Evolutionary conservation across 64 coral and sea anemone genomes (phyloP), one percentile per base, ranked within the genome.

Genomic region (Montipora efflorescens): DNA sequence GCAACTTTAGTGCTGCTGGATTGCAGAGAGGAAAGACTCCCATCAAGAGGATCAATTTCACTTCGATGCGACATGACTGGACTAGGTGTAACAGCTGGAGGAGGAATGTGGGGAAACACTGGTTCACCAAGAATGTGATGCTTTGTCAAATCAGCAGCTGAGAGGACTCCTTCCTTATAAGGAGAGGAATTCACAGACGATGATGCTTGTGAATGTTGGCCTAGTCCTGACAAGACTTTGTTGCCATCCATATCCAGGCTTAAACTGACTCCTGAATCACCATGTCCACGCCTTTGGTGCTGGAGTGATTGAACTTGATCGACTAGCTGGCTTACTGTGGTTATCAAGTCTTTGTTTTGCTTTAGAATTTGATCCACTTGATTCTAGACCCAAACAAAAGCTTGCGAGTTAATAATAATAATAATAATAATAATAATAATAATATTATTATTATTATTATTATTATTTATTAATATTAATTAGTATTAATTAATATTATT

Each of bases 271-370:
- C 87, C 87, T 28, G 87, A 89, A n/a, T 89, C 87, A 44, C 50
- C 76, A 59, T 23, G 87, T 1, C 87, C 72, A 19, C 47, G 92
- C 59, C 67, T 70, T 88, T 93, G 92, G n/a, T 76, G 53, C 12
- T 88, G 92, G 2, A 93, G 55, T 12, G 84, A 45, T 20, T 93
- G 92, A 70, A 93, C 92, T 74, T 93, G 92, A n/a, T 76, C 82
- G 47, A 93, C 92, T 3, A 93, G 62, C 23, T 93, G 92, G 10
- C 76, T 85, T 44, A 93, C 62, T 59, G 92, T 93, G 11, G 84
- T 71, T 23, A 93, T 93, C 23, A 93, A 67, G 46, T 93, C 92
- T 62, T 93, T 93, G 45, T 93, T 93, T 49, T 93, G 92, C 74
- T 88, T 93, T 2, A 93, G 68, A 20, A 93, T 84, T 66, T 85